Conservation (phyloP, 2,888 invertebrate species). For the Lithophane socia region DNA sequence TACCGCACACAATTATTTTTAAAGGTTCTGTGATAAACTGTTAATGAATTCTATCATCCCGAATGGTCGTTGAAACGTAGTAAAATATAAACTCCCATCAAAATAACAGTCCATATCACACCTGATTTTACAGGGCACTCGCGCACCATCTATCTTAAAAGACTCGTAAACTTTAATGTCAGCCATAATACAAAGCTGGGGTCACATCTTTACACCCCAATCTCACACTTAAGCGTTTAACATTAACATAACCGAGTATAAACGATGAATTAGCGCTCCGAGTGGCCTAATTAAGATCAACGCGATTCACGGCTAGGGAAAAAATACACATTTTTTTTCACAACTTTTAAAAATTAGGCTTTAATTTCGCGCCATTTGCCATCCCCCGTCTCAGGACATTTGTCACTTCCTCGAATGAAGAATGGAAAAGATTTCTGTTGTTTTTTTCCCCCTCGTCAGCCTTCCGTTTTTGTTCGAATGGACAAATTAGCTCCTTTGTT, state of each 20-base stretch:
- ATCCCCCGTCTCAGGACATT: slow-evolving; percentile 68
- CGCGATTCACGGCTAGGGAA: slow-evolving; percentile 42
- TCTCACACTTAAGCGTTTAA: slow-evolving; percentile 65
- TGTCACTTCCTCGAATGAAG: slow-evolving; percentile 73
- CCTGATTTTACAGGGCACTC: slow-evolving; percentile 59
- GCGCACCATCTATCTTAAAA: slow-evolving; percentile 54
- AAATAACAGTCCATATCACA: slow-evolving; percentile 57
- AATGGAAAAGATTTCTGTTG: slow-evolving; percentile 72
- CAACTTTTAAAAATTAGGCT: slow-evolving; percentile 70
- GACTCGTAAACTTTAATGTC: slow-evolving; percentile 62
- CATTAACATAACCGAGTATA: slow-evolving; percentile 69
- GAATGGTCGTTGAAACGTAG: slow-evolving; percentile 27
- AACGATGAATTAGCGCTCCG: slow-evolving; percentile 69
- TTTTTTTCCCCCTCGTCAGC: slow-evolving; percentile 67
- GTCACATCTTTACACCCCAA: slow-evolving; percentile 66
- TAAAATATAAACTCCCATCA: slow-evolving; percentile 53
- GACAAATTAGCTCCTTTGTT: slow-evolving; percentile 81
- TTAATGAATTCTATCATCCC: slow-evolving; percentile 43
- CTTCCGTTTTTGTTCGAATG: slow-evolving; percentile 67
- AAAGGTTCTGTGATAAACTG: slow-evolving; percentile 25
- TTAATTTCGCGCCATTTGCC: slow-evolving; percentile 75
- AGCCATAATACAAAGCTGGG: slow-evolving; percentile 60
- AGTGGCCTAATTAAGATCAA: slow-evolving; percentile 68
- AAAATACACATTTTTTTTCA: slow-evolving; percentile 51
- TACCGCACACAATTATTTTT: slow-evolving; percentile 20